Base-by-base conservation (phyloP, 2,113 vertebrate genomes). In the Edolisoma coerulescens region DNA sequence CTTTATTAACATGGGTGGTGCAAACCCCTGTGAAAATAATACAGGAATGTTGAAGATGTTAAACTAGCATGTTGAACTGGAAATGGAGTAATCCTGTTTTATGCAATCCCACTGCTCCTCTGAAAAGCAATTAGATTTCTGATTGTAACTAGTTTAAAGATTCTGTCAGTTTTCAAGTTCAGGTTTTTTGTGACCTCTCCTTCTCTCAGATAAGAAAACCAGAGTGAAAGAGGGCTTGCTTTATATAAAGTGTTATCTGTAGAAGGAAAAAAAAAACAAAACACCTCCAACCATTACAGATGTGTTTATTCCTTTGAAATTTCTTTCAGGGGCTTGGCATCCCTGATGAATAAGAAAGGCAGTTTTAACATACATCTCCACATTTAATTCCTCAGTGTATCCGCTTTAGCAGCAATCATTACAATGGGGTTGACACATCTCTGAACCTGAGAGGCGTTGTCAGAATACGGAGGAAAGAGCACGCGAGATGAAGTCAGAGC, bases 311-410 rank as follows among this genome's bases (percentile, higher is more conserved):
- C 42, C 56, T 86, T 47, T 50, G 41, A 71, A 84, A 79, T 87
- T 49, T 45, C 60, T 87, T 60, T 79, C 64, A 84, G 52, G 26
- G 27, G 3, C 61, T 75, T 94, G 52, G 35, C 52, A 84, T 16
- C 39, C 89, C 65, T 89, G 60, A 52, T 33, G 35, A 87, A 60
- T 56, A 84, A 44, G 47, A 63, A 63, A 47, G 35, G 42, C 44
- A 89, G 9, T 89, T 92, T 95, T 68, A 95, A 92, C 76, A 84
- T 41, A 9, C 28, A 93, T 79, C n/a, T 71, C 61, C 91, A 82
- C 37, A 35, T 94, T 81, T 50, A 78, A 71, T 76, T 91, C 93
- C 52, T 69, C 53, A 52, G 57, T 27, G 45, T n/a, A 44, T 69
- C 57, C 1, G 0, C 41, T 91, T 88, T 77, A 93, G 49, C 83